Evolutionary conservation across 2,888 invertebrate species (phyloP), one percentile per base, ranked within the genome.

Genomic region (Cheilosia scutellata): DNA sequence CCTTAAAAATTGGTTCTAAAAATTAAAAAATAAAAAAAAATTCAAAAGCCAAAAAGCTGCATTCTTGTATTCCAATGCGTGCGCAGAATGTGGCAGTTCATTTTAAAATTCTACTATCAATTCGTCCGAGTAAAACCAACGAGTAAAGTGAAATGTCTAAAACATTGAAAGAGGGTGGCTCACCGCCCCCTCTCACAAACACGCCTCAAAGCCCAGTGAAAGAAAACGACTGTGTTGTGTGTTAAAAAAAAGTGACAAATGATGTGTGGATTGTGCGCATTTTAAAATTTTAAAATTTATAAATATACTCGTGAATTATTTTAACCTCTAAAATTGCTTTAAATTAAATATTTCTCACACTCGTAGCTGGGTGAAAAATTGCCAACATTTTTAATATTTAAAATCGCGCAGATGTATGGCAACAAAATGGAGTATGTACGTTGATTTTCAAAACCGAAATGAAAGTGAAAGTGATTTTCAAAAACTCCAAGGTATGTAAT

Each of bases 1-100:
- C 82, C 86, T 86, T 82, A 77, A 86, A 86, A 86, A 72, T 86
- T 82, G 82, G 82, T 55, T 86, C 76, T 71, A 76, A 62, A 71
- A 70, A 60, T 29, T 37, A 62, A 13, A 55, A 66, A 25, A n/a
- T n/a, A n/a, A n/a, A 57, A 37, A 76, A 27, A 42, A 20, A 16
- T 55, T 53, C 1, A n/a, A 42, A 62, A 62, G 47, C 25, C 25
- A 25, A 57, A 80, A 78, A 78, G 78, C 79, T 71, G 58, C 27
- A 65, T 63, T 49, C 55, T 62, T 25, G 55, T 44, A 40, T 13
- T 72, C 44, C 42, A 31, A 6, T 77, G 82, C 86, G 82, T 82
- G 86, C 86, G 86, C 86, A 86, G 62, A 57, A 60, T 82, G 66
- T 80, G 80, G 47, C 82, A 55, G 80, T 86, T 86, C 71, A 66